Percentiles rank a stretch among this genome's conserved stretches.
These are phyloP conservation scores for Percina caprodes DNA, from an alignment of 2,113 vertebrate species.

Conservation along the genomic window DNA sequence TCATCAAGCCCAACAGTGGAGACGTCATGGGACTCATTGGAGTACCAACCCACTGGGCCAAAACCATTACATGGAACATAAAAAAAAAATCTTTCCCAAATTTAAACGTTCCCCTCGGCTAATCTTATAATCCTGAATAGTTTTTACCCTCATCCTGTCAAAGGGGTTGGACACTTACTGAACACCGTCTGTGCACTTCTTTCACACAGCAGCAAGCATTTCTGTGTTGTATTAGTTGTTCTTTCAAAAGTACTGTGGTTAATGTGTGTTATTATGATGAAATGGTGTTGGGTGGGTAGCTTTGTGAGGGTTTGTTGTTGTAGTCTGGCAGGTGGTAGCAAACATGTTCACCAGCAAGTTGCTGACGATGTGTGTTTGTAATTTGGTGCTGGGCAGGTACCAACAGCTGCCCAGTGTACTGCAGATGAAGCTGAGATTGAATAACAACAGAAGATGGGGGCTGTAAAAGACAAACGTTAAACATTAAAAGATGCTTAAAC, in stretches of 20 bases:
- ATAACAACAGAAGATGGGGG: too few relatives aligned
- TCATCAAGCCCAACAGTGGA: not conserved
- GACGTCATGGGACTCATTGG: slow-evolving; percentile 14
- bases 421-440: too few relatives aligned
- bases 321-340: not conserved
- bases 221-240: not conserved
- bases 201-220: not conserved
- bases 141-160: slow-evolving; percentile 31
- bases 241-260: not conserved
- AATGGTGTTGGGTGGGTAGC: not conserved
- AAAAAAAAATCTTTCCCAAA: slow-evolving; percentile 46
- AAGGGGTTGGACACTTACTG: slow-evolving; percentile 7
- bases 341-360: too few relatives aligned
- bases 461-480: too few relatives aligned
- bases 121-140: slow-evolving; percentile 64
- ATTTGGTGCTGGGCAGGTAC: too few relatives aligned
- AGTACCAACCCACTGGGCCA: slow-evolving; percentile 25
- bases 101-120: slow-evolving; percentile 44
- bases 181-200: slow-evolving; percentile 2
- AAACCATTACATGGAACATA: slow-evolving; percentile 18
- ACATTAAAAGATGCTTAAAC: too few relatives aligned
- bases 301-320: not conserved
- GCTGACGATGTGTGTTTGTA: too few relatives aligned
- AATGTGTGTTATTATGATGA: not conserved
- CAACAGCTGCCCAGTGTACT: too few relatives aligned